Conservation (phyloP, 2,113 vertebrate genomes). For the Xenotilapia leptura region DNA sequence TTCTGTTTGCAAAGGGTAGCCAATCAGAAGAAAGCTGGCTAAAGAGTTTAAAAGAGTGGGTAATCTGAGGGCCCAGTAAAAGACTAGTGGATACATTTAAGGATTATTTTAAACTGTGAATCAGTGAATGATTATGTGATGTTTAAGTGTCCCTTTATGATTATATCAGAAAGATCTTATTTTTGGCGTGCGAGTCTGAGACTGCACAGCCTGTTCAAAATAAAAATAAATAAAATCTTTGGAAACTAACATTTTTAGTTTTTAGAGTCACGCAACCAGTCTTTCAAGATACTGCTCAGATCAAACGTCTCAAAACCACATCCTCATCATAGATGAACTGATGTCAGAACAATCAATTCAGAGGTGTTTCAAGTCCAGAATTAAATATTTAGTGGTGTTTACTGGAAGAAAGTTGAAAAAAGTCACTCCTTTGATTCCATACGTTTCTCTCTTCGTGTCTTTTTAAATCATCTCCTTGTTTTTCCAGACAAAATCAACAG, state of each 20-base stretch:
- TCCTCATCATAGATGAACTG: neutral
- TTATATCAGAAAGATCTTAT: neutral
- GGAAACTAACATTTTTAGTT: neutral
- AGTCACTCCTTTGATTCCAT: neutral
- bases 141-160: neutral
- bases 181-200: neutral
- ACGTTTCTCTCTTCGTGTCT: neutral
- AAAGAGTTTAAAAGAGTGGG: neutral
- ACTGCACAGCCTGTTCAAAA: neutral
- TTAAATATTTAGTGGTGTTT: neutral
- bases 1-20: neutral
- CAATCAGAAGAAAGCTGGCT: neutral
- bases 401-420: neutral
- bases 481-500: slow-evolving; percentile 8
- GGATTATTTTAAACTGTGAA: neutral
- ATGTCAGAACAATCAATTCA: neutral
- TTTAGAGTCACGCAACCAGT: neutral
- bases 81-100: neutral
- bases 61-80: neutral
- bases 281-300: neutral
- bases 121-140: neutral
- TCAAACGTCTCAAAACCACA: neutral
- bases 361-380: neutral
- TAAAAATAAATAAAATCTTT: neutral
- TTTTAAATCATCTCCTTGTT: neutral